Evolutionary conservation across 1,140 invertebrate genomes (phyloP).

Genomic region (Rhizoglyphus robini): DNA sequence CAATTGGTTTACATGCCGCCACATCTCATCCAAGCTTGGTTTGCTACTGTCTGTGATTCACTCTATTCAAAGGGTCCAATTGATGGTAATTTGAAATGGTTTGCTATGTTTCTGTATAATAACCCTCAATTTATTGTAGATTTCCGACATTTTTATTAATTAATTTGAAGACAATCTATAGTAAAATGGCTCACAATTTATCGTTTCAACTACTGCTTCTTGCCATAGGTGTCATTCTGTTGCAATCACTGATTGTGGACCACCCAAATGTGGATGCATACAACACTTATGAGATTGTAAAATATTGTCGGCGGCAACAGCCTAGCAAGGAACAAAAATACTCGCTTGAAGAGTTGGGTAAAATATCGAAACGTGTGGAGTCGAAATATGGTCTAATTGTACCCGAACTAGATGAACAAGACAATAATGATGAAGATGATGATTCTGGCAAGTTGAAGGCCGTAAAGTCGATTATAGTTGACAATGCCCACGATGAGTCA

Average conservation of each 20-base stretch:
- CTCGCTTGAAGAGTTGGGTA: background rate
- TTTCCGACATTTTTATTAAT: too few species aligned
- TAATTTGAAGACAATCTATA: too few species aligned
- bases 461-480: background rate
- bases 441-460: background rate
- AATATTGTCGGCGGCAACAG: conserved; percentile 2
- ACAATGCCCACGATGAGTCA: background rate
- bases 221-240: background rate
- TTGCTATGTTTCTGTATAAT: too few species aligned
- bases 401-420: background rate
- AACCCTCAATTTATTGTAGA: too few species aligned
- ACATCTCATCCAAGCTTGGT: too few species aligned
- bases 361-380: background rate
- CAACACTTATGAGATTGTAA: background rate
- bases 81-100: too few species aligned
- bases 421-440: background rate
- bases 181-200: background rate
- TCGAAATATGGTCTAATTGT: background rate
- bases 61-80: too few species aligned
- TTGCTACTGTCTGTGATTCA: too few species aligned
- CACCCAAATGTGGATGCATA: background rate
- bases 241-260: too few species aligned
- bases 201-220: background rate
- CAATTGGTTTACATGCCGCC: too few species aligned
- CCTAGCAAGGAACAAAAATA: background rate